Percentiles rank a stretch among this genome's conserved stretches.
Evolutionary conservation across 2,113 vertebrate species (phyloP).

Genomic region (Syngnathoides biaculeatus): DNA sequence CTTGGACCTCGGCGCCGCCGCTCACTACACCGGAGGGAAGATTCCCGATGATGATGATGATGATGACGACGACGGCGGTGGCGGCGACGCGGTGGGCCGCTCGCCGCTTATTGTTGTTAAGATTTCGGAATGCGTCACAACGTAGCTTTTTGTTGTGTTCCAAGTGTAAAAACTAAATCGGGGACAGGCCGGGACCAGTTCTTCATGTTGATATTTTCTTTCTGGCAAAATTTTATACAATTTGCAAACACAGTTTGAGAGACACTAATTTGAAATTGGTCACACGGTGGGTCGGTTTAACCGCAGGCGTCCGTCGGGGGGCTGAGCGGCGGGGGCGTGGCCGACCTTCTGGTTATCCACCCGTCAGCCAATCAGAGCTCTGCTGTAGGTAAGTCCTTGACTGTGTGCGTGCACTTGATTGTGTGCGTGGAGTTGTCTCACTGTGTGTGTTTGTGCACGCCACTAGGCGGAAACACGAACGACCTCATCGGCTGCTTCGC

Average conservation of each 20-base stretch:
- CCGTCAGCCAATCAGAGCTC: slow-evolving; percentile 55
- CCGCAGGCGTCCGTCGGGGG: slow-evolving; percentile 70
- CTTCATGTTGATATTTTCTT: too few species aligned
- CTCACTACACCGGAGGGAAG: slow-evolving; percentile 91
- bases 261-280: too few species aligned
- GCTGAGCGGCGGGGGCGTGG: slow-evolving; percentile 78
- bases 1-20: slow-evolving; percentile 94
- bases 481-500: slow-evolving; percentile 93
- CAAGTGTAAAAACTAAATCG: too few species aligned
- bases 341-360: slow-evolving; percentile 87
- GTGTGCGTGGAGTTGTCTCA: too few species aligned
- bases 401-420: not conserved
- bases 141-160: too few species aligned
- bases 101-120: too few species aligned
- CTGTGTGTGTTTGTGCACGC: slow-evolving; percentile 3
- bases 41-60: slow-evolving; percentile 84
- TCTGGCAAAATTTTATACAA: too few species aligned
- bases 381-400: slow-evolving; percentile 69
- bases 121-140: too few species aligned
- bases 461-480: slow-evolving; percentile 73
- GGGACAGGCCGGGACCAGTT: too few species aligned
- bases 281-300: not conserved
- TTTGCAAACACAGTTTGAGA: too few species aligned
- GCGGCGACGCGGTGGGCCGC: too few species aligned
- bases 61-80: not conserved